Conservation (phyloP, 2,888 invertebrate species). For the Cantharis rustica region DNA sequence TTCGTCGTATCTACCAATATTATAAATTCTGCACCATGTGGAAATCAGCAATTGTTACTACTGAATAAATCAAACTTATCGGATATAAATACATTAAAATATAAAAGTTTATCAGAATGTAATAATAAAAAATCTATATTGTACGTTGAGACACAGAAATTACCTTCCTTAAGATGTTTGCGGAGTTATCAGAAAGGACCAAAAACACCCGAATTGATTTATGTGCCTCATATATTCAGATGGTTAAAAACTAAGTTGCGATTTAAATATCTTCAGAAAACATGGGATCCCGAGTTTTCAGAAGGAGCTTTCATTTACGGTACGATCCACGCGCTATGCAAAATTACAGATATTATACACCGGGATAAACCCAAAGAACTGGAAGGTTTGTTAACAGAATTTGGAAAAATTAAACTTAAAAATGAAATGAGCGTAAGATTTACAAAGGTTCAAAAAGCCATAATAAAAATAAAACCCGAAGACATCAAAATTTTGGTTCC, state of each 20-base stretch:
- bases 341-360: slow-evolving; percentile 52
- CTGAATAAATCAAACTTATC: neutral
- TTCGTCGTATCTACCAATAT: neutral
- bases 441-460: slow-evolving; percentile 45
- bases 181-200: neutral
- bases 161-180: neutral
- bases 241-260: slow-evolving; percentile 53
- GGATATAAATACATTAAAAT: neutral
- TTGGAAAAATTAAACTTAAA: slow-evolving; percentile 42
- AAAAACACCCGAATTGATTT: slow-evolving; percentile 50
- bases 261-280: slow-evolving; percentile 49
- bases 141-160: neutral
- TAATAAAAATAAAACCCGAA: slow-evolving; percentile 48
- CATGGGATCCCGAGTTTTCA: slow-evolving; percentile 54
- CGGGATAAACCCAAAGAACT: slow-evolving; percentile 46
- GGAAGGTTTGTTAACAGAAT: slow-evolving; percentile 44
- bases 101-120: neutral
- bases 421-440: slow-evolving; percentile 45
- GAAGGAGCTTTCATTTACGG: slow-evolving; percentile 56
- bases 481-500: slow-evolving; percentile 55
- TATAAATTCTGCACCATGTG: neutral
- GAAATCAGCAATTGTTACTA: neutral
- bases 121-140: neutral
- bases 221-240: slow-evolving; percentile 51
- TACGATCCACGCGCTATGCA: slow-evolving; percentile 48